Percentiles rank a stretch among this genome's conserved stretches.
Evolutionary conservation across 2,797 vertebrate genomes (phyloP).

Genomic region (Uromys caudimaculatus): DNA sequence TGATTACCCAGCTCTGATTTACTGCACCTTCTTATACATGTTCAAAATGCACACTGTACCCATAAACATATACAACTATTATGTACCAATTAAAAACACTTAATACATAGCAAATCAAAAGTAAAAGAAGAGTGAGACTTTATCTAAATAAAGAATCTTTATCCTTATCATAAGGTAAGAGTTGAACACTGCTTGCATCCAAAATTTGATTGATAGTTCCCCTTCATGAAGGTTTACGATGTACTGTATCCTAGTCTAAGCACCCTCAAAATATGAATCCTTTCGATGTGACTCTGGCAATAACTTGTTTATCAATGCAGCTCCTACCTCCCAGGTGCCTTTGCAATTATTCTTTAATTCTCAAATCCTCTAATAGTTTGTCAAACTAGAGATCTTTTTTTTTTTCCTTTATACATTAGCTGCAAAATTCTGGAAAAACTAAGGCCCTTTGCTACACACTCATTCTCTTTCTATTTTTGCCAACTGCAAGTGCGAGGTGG

Average conservation of each 20-base stretch:
- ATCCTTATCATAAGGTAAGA: neutral
- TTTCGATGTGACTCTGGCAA: neutral
- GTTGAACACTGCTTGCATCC: neutral
- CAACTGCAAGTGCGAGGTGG: neutral
- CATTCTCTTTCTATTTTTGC: neutral
- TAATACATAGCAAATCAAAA: neutral
- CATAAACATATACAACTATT: neutral
- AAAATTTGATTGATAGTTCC: neutral
- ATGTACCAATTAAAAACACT: neutral
- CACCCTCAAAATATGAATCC: neutral
- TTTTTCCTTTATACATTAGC: neutral
- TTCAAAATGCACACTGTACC: neutral
- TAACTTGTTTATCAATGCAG: neutral
- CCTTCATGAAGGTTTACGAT: neutral
- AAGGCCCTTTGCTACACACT: neutral
- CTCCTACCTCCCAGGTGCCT: neutral
- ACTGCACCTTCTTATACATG: neutral
- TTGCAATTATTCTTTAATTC: neutral
- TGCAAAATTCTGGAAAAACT: neutral
- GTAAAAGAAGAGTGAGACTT: neutral
- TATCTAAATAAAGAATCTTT: slow-evolving; percentile 8
- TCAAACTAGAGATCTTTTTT: neutral
- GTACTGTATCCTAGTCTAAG: neutral
- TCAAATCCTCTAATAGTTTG: neutral
- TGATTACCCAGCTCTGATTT: neutral